Conservation (phyloP, 2,113 vertebrate genomes). For the Malurus alboscapulatus region DNA sequence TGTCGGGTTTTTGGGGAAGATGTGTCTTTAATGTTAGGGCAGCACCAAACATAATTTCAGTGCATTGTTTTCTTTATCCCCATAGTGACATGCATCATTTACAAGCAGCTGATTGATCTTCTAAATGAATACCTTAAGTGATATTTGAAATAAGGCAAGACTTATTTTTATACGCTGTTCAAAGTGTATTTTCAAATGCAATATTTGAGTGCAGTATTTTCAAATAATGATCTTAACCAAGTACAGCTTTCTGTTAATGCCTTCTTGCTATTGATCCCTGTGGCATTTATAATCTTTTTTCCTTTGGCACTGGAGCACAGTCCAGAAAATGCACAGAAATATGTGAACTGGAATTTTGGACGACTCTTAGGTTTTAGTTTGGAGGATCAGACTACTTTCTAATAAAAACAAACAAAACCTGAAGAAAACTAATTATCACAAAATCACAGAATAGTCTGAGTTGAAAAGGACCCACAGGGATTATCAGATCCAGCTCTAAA, state of each 20-base stretch:
- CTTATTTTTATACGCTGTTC: not conserved
- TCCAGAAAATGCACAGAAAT: not conserved
- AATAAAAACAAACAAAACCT: not conserved
- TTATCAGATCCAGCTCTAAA: not conserved
- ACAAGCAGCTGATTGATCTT: not conserved
- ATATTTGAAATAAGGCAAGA: not conserved
- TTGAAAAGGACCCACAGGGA: not conserved
- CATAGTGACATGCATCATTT: rapidly evolving
- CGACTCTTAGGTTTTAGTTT: not conserved
- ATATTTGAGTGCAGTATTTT: not conserved
- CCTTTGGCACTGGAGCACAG: not conserved
- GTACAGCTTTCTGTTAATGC: not conserved
- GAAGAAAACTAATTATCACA: not conserved
- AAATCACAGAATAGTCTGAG: not conserved
- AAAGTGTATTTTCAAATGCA: not conserved
- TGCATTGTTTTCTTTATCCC: not conserved
- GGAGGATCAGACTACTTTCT: not conserved
- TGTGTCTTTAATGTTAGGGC: not conserved
- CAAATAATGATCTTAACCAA: not conserved
- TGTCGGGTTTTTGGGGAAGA: not conserved
- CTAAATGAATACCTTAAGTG: not conserved
- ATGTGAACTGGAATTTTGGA: not conserved
- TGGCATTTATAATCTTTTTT: not conserved
- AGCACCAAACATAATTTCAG: not conserved
- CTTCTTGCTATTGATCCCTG: not conserved